Conservation (phyloP, 1,140 invertebrate genomes). For the Acyrthosiphon pisum region DNA sequence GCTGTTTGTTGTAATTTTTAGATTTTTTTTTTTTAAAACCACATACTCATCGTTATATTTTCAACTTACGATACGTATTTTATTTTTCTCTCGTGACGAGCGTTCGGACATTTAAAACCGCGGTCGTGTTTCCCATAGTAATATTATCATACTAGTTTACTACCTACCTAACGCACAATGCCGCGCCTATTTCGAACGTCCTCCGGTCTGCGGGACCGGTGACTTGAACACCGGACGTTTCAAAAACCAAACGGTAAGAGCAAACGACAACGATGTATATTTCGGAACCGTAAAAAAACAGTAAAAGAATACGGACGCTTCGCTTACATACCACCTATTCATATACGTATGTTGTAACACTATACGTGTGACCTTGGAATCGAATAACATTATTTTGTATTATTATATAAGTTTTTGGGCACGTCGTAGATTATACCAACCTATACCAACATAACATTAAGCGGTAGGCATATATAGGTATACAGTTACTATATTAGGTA, state of each 20-base stretch:
- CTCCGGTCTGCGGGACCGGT: not conserved
- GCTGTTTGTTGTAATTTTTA: not conserved
- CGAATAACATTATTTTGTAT: not conserved
- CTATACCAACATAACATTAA: too few species aligned
- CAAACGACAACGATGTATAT: not conserved
- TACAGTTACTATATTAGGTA: too few species aligned
- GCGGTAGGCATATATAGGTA: not conserved
- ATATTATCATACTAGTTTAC: too few species aligned
- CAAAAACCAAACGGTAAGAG: not conserved
- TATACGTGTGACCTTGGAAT: not conserved
- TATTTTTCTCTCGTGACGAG: not conserved
- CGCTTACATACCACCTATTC: too few species aligned
- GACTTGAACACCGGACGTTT: not conserved
- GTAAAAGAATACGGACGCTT: too few species aligned
- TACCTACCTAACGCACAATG: not conserved
- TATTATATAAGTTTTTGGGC: not conserved
- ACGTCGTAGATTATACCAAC: too few species aligned
- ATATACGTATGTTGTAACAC: too few species aligned
- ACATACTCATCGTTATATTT: too few species aligned
- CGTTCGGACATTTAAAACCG: not conserved
- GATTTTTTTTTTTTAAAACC: not conserved
- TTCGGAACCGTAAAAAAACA: not conserved
- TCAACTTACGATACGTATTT: too few species aligned
- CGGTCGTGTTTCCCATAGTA: not conserved
- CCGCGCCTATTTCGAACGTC: not conserved